Conservation (phyloP, 2,888 invertebrate genomes). For the Tribolium freemani region DNA sequence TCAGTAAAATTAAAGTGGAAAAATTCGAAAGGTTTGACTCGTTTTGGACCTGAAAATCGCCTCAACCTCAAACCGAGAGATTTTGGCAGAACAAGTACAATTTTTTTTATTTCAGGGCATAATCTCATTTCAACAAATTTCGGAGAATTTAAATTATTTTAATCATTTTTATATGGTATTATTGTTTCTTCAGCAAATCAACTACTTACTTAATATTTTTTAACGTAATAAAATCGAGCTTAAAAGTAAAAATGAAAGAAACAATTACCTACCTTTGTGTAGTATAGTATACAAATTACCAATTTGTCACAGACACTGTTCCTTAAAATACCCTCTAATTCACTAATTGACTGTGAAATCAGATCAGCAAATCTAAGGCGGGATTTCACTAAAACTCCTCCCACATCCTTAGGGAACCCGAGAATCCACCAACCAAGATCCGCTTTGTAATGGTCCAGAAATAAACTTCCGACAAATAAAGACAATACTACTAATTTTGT, state of each 20-base stretch:
- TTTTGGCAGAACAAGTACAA: too few species aligned
- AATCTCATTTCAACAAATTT: too few species aligned
- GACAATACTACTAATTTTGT: conserved; percentile 17
- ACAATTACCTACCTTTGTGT: conserved; percentile 18
- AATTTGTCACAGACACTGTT: conserved; percentile 43
- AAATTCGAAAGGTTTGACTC: too few species aligned
- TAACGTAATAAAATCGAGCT: too few species aligned
- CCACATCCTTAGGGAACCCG: conserved; percentile 54
- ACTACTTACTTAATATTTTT: too few species aligned
- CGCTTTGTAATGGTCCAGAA: conserved; percentile 40
- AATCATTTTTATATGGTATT: too few species aligned
- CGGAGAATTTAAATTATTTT: too few species aligned
- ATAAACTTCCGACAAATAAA: conserved; percentile 40
- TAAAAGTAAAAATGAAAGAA: neutral
- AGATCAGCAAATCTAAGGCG: conserved; percentile 43
- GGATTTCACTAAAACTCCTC: conserved; percentile 48
- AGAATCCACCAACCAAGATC: conserved; percentile 47
- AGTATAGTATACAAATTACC: neutral
- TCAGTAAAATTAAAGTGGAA: too few species aligned
- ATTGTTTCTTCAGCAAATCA: too few species aligned
- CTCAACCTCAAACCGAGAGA: too few species aligned
- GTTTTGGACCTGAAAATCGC: too few species aligned
- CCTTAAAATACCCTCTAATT: conserved; percentile 47
- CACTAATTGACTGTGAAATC: conserved; percentile 54
- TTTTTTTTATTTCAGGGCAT: too few species aligned